Percentiles rank a stretch among this genome's conserved stretches.
Conservation (phyloP, 2,888 invertebrate species). For the Adelognathus sp. region DNA sequence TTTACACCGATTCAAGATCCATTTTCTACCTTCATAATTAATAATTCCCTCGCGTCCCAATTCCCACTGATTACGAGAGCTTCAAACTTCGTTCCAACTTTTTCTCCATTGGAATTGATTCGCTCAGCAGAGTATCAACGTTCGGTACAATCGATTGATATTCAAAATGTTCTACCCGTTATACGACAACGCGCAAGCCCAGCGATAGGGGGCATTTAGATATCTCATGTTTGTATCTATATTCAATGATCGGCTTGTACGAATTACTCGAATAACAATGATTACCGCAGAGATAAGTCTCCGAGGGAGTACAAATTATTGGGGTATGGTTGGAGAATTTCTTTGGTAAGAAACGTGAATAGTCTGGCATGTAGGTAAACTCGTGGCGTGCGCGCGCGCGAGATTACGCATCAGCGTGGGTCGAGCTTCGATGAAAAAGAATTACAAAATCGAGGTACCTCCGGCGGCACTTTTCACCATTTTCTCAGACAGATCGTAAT, state of each 20-base stretch:
- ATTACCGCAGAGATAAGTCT: slow-evolving; percentile 51
- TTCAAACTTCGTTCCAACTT: neutral
- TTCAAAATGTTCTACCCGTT: slow-evolving; percentile 30
- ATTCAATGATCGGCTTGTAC: slow-evolving; percentile 62
- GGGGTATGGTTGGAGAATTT: slow-evolving; percentile 34
- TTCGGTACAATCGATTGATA: neutral
- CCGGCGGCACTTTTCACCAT: slow-evolving; percentile 48
- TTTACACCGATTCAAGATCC: slow-evolving; percentile 8
- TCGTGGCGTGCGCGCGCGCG: slow-evolving; percentile 25
- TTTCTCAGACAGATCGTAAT: slow-evolving; percentile 43
- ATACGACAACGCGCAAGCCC: slow-evolving; percentile 25
- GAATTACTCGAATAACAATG: slow-evolving; percentile 61
- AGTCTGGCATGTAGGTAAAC: neutral
- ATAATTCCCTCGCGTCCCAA: slow-evolving; percentile 1
- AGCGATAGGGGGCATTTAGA: slow-evolving; percentile 47
- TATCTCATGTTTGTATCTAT: slow-evolving; percentile 64
- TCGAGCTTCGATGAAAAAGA: slow-evolving; percentile 50
- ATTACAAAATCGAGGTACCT: slow-evolving; percentile 38
- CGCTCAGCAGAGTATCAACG: neutral
- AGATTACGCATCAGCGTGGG: no score
- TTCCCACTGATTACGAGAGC: neutral
- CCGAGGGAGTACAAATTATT: slow-evolving; percentile 54
- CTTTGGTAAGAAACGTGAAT: slow-evolving; percentile 39
- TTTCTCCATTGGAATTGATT: neutral
- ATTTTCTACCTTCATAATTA: slow-evolving; percentile 10